Base-by-base conservation (phyloP, 2,113 vertebrate species). In the Psilopogon haemacephalus region DNA sequence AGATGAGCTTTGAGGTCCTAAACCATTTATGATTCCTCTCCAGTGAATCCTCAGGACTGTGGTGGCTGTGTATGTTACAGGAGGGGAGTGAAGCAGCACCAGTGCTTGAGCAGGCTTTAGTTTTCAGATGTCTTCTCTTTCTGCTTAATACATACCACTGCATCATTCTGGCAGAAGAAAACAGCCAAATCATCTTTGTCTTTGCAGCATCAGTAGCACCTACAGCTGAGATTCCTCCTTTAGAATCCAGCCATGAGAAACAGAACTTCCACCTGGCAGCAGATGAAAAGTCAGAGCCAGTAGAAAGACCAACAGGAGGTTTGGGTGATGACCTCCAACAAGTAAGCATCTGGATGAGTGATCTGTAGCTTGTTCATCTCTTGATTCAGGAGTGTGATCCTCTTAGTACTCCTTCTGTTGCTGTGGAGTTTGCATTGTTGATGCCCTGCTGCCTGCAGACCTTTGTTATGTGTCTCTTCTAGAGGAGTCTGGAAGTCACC, bases 91-190 rank as follows among this genome's bases (percentile, higher is more conserved):
- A 69, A 58, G 48, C 5, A 2, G 0, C 10, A 78, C 13, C 21
- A 23, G 15, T 65, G 28, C 64, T 79, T 79, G 64, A n/a, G n/a
- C 76, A 76, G 60, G 15, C 68, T 58, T 64, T 14, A 1, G 6
- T 88, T 77, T 72, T 69, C 69, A 65, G 4, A 26, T 68, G 11
- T 60, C 27, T 84, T 86, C 11, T 82, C n/a, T 68, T 69, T 60
- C 79, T 94, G 64, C 37, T 78, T 92, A 95, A 92, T 94, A 50
- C 48, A 79, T 95, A 91, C 50, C 37, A 50, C 74, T 93, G 42
- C 46, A n/a, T 59, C 80, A 90, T 14, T 88, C 85, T 71, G 87
- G 21, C 62, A 58, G 85, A 88, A 55, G 77, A 42, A 89, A 95
- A 78, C 67, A 83, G n/a, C 42, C 18, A 59, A 73, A 44, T 81